Evolutionary conservation across 2,888 invertebrate species (phyloP).

Genomic region (Tridacna gigas): DNA sequence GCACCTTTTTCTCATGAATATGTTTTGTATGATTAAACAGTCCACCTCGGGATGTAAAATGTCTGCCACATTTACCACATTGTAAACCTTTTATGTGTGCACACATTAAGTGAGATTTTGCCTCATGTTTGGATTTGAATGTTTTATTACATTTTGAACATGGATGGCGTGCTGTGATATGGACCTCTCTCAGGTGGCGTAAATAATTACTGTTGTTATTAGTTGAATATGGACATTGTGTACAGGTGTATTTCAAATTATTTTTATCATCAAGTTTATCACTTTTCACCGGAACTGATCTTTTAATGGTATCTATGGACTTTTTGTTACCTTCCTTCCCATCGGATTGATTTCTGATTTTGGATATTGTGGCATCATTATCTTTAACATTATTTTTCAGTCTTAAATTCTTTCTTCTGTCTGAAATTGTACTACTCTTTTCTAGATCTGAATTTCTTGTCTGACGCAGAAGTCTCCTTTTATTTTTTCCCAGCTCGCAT

Average conservation of each 20-base stretch:
- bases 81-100: constrained; percentile 25
- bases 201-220: constrained; percentile 31
- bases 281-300: not conserved
- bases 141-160: constrained; percentile 40
- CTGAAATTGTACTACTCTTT: too few relatives aligned
- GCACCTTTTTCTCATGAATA: constrained; percentile 26
- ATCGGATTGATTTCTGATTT: too few relatives aligned
- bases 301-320: too few relatives aligned
- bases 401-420: too few relatives aligned
- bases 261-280: not conserved
- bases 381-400: too few relatives aligned
- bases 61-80: constrained; percentile 42
- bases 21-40: constrained; percentile 44
- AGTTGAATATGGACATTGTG: constrained; percentile 37
- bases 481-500: too few relatives aligned
- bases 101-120: constrained; percentile 35
- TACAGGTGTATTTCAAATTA: constrained; percentile 23
- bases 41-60: constrained; percentile 38
- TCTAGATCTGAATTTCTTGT: too few relatives aligned
- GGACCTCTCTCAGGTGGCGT: constrained; percentile 33
- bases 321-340: too few relatives aligned
- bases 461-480: too few relatives aligned
- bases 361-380: too few relatives aligned
- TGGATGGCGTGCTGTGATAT: constrained; percentile 19
- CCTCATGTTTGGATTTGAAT: constrained; percentile 46